Percentiles rank a stretch among this genome's conserved stretches.
phyloP scores from a whole-genome alignment of 2,797 vertebrate species.

The Amblyraja radiata region DNA sequence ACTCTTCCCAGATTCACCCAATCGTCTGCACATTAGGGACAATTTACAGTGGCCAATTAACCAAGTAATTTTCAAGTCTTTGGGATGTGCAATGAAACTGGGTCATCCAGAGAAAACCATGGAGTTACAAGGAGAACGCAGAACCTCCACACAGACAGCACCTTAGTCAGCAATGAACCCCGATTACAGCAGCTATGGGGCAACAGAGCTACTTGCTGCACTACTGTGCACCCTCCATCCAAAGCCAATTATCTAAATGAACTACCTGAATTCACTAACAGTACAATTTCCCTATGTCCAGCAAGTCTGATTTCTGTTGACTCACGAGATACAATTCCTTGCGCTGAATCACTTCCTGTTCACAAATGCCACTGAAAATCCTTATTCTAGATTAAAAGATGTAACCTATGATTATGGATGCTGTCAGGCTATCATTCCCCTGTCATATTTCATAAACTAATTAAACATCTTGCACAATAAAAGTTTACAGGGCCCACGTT shows the following conservation, averaged over 20 bases:
- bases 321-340: not conserved
- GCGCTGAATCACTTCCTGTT: not conserved
- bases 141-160: no score
- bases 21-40: no score
- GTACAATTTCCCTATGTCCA: not conserved
- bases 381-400: not conserved
- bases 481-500: not conserved
- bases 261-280: not conserved
- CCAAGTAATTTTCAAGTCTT: no score
- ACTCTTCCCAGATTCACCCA: no score
- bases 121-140: no score
- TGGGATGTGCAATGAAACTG: no score
- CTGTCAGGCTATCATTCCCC: not conserved
- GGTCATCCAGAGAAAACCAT: no score
- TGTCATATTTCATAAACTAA: not conserved
- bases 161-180: no score
- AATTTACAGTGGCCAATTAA: no score
- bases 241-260: not conserved
- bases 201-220: no score
- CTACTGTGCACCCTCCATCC: no score
- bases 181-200: no score
- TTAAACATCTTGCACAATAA: not conserved
- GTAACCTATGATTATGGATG: not conserved
- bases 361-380: not conserved
- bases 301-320: not conserved